phyloP scores from a whole-genome alignment of 2,888 invertebrate genomes.

The Noctua pronuba region DNA sequence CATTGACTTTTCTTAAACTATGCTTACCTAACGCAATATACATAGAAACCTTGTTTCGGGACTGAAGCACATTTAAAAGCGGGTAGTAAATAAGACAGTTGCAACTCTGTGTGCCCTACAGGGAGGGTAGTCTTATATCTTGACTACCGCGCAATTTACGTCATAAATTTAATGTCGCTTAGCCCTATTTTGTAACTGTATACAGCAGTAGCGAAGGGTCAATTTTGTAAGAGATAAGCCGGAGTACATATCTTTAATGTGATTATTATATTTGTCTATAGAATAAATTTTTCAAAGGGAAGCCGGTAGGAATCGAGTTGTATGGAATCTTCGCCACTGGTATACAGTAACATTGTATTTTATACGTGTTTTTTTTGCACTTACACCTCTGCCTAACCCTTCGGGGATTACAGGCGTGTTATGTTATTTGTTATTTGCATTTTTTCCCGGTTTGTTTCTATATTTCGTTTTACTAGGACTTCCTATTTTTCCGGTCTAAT shows the following conservation, averaged over 20 bases:
- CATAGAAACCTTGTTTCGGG: slow-evolving; percentile 56
- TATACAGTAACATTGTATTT: slow-evolving; percentile 2
- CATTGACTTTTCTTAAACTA: slow-evolving; percentile 61
- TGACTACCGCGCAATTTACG: slow-evolving; percentile 3
- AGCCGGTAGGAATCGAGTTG: too few species aligned
- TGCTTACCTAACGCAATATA: slow-evolving; percentile 56
- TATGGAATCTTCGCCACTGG: too few species aligned
- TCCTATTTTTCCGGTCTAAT: not conserved
- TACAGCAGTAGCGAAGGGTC: too few species aligned
- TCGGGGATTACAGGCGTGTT: not conserved
- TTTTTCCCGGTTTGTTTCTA: not conserved
- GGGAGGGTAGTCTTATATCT: not conserved
- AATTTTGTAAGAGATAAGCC: too few species aligned
- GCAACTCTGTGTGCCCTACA: slow-evolving; percentile 46
- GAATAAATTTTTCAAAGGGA: too few species aligned
- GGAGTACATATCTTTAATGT: too few species aligned
- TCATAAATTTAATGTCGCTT: not conserved
- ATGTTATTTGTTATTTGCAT: not conserved
- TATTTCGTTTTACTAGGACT: not conserved
- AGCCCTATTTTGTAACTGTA: not conserved
- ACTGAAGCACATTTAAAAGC: slow-evolving; percentile 52
- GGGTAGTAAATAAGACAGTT: slow-evolving; percentile 35
- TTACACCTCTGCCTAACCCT: too few species aligned
- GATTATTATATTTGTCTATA: too few species aligned
- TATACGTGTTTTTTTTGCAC: not conserved